Conservation (phyloP, 1,140 invertebrate species). For the Cylas formicarius region DNA sequence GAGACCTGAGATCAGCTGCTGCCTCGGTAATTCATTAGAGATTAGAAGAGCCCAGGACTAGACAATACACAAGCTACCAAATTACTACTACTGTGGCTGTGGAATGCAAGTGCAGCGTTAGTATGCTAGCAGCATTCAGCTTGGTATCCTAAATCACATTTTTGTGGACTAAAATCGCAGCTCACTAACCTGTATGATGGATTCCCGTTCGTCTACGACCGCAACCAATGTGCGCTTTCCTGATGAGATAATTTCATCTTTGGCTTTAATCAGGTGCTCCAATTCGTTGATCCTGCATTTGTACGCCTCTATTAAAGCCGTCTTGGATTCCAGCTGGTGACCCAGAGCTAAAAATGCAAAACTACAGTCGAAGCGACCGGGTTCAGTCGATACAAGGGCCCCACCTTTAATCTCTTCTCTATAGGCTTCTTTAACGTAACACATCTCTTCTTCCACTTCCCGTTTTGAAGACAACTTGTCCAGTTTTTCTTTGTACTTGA, state of each 20-base stretch:
- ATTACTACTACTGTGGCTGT: too few relatives aligned
- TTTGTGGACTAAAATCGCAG: not conserved
- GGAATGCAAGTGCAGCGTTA: too few relatives aligned
- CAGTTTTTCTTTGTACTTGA: constrained; percentile 46
- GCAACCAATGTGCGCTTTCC: constrained; percentile 47
- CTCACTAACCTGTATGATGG: constrained; percentile 16
- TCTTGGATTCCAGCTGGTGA: constrained; percentile 26
- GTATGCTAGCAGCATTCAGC: too few relatives aligned
- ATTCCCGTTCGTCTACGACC: constrained; percentile 40
- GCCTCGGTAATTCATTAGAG: too few relatives aligned
- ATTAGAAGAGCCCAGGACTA: too few relatives aligned
- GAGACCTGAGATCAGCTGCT: too few relatives aligned
- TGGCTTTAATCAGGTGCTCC: constrained; percentile 43
- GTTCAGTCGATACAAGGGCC: not conserved
- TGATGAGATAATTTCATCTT: constrained; percentile 45
- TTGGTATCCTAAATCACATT: too few relatives aligned
- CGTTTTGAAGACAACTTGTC: constrained; percentile 34
- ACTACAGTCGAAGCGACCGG: not conserved
- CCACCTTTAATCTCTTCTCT: constrained; percentile 40
- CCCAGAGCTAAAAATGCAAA: constrained; percentile 14
- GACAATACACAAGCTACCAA: too few relatives aligned
- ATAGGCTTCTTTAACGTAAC: constrained; percentile 42
- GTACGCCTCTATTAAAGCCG: constrained; percentile 44
- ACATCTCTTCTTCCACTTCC: constrained; percentile 34
- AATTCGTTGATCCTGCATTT: constrained; percentile 46